A percentile compares a stretch with the other conserved stretches of the same genome.
These are phyloP conservation scores for Danaus chrysippus DNA, from an alignment of 2,888 invertebrate genomes.

Conservation along the genomic window DNA sequence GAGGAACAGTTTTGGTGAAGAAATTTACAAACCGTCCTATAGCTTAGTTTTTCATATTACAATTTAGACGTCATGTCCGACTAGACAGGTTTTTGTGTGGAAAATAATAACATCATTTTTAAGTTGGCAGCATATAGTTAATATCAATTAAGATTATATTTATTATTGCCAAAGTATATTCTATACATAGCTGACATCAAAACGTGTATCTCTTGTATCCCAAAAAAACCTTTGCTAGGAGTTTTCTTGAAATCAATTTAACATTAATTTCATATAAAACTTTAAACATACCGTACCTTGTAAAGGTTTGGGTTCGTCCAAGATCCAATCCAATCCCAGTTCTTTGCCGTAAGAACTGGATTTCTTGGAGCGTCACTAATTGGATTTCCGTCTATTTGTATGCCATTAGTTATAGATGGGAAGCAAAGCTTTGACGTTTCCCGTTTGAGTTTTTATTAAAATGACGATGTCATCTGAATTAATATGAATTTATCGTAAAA, in stretches of 20 bases:
- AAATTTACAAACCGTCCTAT: too few species aligned
- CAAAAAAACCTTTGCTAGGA: too few species aligned
- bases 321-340: constrained; percentile 1
- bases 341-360: constrained; percentile 7
- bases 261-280: neutral
- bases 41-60: too few species aligned
- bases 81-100: too few species aligned
- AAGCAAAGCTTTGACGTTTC: constrained; percentile 5
- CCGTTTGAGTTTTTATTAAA: constrained; percentile 3
- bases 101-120: too few species aligned
- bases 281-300: constrained; percentile 1
- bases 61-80: too few species aligned
- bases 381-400: constrained; percentile 18
- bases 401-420: constrained; percentile 16
- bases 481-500: neutral
- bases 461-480: neutral
- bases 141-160: too few species aligned
- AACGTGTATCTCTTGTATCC: too few species aligned
- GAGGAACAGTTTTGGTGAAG: too few species aligned
- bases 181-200: too few species aligned
- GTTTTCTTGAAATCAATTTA: neutral
- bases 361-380: constrained; percentile 14
- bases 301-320: constrained; percentile 4
- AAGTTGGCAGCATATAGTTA: too few species aligned
- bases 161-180: too few species aligned